These are phyloP conservation scores for Chelon auratus DNA, from an alignment of 2,797 vertebrate species.

Conservation along the genomic window DNA sequence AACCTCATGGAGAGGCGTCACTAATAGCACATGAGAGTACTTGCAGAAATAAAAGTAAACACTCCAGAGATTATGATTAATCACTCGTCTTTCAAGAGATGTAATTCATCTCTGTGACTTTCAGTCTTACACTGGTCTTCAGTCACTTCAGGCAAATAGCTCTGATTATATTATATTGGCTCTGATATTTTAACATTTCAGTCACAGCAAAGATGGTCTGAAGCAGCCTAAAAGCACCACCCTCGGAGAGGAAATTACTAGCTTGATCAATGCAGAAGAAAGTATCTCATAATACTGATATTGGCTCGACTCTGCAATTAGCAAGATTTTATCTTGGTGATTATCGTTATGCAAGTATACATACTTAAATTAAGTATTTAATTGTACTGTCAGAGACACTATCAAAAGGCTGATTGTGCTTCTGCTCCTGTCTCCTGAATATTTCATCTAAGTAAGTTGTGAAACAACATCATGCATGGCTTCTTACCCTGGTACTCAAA, in stretches of 20 bases:
- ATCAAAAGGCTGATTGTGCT: slow-evolving; percentile 10
- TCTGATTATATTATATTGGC: slow-evolving; percentile 13
- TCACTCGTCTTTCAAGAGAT: neutral
- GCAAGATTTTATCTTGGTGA: slow-evolving; percentile 13
- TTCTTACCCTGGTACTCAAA: slow-evolving; percentile 95
- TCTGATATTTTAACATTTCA: slow-evolving; percentile 24
- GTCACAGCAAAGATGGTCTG: slow-evolving; percentile 20
- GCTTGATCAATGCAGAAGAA: slow-evolving; percentile 32
- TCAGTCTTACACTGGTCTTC: neutral
- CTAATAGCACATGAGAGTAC: slow-evolving; percentile 32
- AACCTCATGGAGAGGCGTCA: slow-evolving; percentile 23
- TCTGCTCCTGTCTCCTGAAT: slow-evolving; percentile 14
- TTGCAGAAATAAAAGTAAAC: slow-evolving; percentile 29
- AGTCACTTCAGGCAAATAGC: slow-evolving; percentile 20
- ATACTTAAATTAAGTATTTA: neutral
- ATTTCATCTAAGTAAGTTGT: neutral
- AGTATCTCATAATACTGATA: slow-evolving; percentile 30
- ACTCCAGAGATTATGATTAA: slow-evolving; percentile 21
- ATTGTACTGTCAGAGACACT: slow-evolving; percentile 29
- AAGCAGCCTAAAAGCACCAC: slow-evolving; percentile 21
- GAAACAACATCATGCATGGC: neutral
- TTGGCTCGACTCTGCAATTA: slow-evolving; percentile 32
- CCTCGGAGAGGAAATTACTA: slow-evolving; percentile 17
- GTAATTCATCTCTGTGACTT: slow-evolving; percentile 11
- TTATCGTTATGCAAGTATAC: slow-evolving; percentile 37